Conservation (phyloP, 2,888 invertebrate species). For the Thyatira batis region DNA sequence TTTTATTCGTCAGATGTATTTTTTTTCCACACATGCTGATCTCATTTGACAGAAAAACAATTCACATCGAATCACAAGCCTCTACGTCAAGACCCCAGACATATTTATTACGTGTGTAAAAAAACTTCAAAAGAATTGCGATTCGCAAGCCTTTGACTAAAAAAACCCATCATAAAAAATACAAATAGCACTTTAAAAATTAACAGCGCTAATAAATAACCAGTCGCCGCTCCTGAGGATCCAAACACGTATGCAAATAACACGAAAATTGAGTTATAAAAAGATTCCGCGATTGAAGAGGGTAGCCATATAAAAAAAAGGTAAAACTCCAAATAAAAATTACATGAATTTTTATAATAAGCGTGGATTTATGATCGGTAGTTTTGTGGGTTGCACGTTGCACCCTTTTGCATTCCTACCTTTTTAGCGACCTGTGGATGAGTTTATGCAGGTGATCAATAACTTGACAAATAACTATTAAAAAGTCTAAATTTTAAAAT, state of each 20-base stretch:
- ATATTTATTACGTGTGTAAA: too few species aligned
- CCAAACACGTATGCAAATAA: slow-evolving; percentile 33
- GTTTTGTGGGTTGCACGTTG: slow-evolving; percentile 20
- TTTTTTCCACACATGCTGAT: too few species aligned
- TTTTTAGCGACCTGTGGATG: slow-evolving; percentile 20
- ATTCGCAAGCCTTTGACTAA: not conserved
- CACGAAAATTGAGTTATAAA: slow-evolving; percentile 45
- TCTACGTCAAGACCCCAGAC: too few species aligned
- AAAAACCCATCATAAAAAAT: not conserved
- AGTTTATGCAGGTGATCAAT: slow-evolving; percentile 25
- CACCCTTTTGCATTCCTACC: slow-evolving; percentile 27
- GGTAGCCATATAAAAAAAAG: slow-evolving; percentile 22
- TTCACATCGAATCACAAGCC: too few species aligned
- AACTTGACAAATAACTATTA: too few species aligned
- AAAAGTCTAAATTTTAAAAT: slow-evolving; percentile 2
- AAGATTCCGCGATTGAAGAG: slow-evolving; percentile 20
- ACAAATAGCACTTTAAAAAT: slow-evolving; percentile 5
- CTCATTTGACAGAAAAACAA: too few species aligned
- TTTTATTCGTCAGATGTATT: too few species aligned
- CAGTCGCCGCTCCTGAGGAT: slow-evolving; percentile 3
- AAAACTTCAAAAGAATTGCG: too few species aligned
- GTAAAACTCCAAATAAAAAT: slow-evolving; percentile 33
- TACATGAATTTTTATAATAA: slow-evolving; percentile 42
- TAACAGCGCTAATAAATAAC: slow-evolving; percentile 10
- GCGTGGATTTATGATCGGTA: slow-evolving; percentile 40